A percentile compares a stretch with the other conserved stretches of the same genome.
phyloP scores from a whole-genome alignment of 2,888 invertebrate genomes.

The Drosophila prostipennis region DNA sequence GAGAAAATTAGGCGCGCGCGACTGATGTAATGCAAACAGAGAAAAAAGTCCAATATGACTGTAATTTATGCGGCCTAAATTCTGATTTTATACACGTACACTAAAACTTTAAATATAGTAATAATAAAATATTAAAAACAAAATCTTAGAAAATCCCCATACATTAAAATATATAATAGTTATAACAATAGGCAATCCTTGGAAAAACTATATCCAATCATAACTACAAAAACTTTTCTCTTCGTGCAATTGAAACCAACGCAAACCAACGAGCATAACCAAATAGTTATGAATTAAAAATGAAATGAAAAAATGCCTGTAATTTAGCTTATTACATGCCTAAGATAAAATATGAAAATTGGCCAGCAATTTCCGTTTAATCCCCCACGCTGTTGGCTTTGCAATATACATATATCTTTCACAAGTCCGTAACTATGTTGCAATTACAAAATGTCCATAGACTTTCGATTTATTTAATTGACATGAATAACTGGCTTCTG shows the following conservation, averaged over 20 bases:
- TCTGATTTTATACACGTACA: not conserved
- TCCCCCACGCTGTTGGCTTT: constrained; percentile 2
- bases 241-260: constrained; percentile 14
- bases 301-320: constrained; percentile 10
- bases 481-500: not conserved
- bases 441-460: constrained; percentile 5
- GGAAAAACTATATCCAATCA: too few relatives aligned
- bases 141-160: too few relatives aligned
- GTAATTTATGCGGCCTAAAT: constrained; percentile 8
- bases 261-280: constrained; percentile 22
- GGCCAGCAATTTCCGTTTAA: constrained; percentile 25
- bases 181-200: too few relatives aligned
- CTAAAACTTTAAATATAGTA: not conserved
- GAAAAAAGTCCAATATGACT: constrained; percentile 7
- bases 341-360: constrained; percentile 23
- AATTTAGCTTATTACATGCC: constrained; percentile 33
- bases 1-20: constrained; percentile 7
- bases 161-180: too few relatives aligned
- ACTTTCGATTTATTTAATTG: constrained; percentile 13
- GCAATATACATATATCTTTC: constrained; percentile 11
- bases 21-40: constrained; percentile 14
- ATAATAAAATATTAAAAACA: not conserved
- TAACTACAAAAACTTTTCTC: not conserved
- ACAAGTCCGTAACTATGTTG: constrained; percentile 7
- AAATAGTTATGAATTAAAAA: constrained; percentile 24